Evolutionary conservation across 2,888 invertebrate genomes (phyloP), one percentile per base, ranked within the genome.

Genomic region (Rotaria sp.): DNA sequence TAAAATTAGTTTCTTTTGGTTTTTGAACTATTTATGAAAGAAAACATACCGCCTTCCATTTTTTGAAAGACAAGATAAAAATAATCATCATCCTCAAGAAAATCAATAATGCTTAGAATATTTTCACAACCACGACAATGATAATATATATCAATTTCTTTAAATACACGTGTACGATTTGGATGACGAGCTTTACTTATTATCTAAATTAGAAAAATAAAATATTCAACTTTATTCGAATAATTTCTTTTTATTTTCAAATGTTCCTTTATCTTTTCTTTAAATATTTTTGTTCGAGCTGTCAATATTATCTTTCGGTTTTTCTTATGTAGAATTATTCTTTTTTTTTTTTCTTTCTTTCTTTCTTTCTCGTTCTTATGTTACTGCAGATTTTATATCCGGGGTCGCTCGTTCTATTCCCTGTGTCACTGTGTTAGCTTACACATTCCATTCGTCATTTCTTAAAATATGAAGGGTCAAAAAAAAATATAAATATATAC

Each of bases 41-140:
- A 15, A 67, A 67, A 67, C 67, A 2, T 45, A 88, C 90, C 93
- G 89, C 97, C 97, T 91, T 95, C 94, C 91, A 97, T 95, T 93
- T 97, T 97, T 92, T 98, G 97, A 93, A 97, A 98, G 91, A 97
- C 96, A 92, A 98, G 94, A 92, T 96, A 97, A 92, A 97, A 97
- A 88, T 91, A 89, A 85, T 92, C 95, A 90, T 96, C 95, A 93
- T 97, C 97, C 92, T 97, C 97, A 92, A 96, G 91, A 88, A 90
- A 90, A 88, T 98, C 97, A 90, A 96, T 94, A 92, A 99, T 94
- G 93, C 97, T 96, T 91, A 98, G 95, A 92, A 99, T 97, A 92
- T 97, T 96, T 88, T 95, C 95, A 93, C 98, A 97, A 89, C 96
- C 96, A 92, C 96, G 95, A 92, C 97, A 98, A 92, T 97, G 95